These are phyloP conservation scores for Tryphoninae sp. DNA, from an alignment of 2,888 invertebrate genomes.

Conservation along the genomic window DNA sequence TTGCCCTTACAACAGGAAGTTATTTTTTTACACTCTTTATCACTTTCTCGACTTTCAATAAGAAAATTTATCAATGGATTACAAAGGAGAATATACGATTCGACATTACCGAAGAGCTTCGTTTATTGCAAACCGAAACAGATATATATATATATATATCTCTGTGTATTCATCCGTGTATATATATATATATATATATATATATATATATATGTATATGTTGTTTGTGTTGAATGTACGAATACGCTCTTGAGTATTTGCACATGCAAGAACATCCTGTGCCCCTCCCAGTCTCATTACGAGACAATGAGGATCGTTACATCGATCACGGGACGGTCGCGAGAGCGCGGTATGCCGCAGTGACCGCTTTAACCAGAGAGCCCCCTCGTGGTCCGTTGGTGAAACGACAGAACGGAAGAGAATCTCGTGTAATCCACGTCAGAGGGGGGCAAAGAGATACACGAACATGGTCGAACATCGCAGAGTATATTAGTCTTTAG, in stretches of 20 bases:
- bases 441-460: constrained; percentile 1
- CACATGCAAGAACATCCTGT: constrained; percentile 74
- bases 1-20: too few relatives aligned
- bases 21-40: background rate
- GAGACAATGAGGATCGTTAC: constrained; percentile 78
- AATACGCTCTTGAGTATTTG: constrained; percentile 46
- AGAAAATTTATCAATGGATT: constrained; percentile 9
- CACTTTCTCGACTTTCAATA: constrained; percentile 3
- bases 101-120: background rate
- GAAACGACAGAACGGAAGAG: constrained; percentile 42
- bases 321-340: constrained; percentile 70
- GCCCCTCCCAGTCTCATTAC: constrained; percentile 80
- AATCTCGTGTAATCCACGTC: constrained; percentile 39
- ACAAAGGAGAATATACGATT: background rate
- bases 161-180: too few relatives aligned
- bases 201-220: background rate
- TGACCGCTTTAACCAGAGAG: constrained; percentile 15
- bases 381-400: constrained; percentile 11
- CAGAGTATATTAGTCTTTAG: constrained; percentile 6
- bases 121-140: background rate
- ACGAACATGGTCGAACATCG: constrained; percentile 1
- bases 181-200: background rate
- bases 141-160: constrained; percentile 1
- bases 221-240: constrained; percentile 9
- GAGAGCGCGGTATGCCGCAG: constrained; percentile 3